Evolutionary conservation across 30 jellyfish, hydroid and myxozoan species (phyloP), one percentile per base, ranked within the genome.

Genomic region (Nemopilema nomurai): DNA sequence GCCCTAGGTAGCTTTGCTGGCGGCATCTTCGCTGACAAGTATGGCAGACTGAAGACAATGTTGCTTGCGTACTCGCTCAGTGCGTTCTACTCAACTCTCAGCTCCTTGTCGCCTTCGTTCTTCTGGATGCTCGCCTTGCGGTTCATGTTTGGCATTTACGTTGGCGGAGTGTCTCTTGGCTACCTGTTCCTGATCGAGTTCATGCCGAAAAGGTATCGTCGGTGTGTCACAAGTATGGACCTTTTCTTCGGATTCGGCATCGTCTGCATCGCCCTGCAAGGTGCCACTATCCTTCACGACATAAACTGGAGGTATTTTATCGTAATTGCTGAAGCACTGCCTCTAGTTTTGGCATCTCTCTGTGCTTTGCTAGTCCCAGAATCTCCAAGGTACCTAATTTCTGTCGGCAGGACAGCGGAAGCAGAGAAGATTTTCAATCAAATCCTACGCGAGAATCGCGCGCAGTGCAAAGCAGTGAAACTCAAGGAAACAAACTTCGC

Each of bases 101-200:
- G 87, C 27, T 70, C 93, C 24, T 74, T 84, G 1, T 70, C 93
- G 22, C 93, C 93, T 49, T 84, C 93, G 1, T 84, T 73, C 69
- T 74, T 67, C 64, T 84, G 93, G 93, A 84, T 84, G 93, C 13
- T 84, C 31, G 70, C 53, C 23, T 29, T 84, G 26, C 82, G 93
- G 3, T 84, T 84, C 87, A 74, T 71, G 70, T 84, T 84, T 49
- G 93, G 93, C 21, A 84, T 84, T 23, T 84, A 72, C 71, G 93
- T 84, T 31, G 93, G 93, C 19, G 93, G 93, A 1, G 93, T 84
- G 4, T 84, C 93, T 1, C 87, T 84, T 18, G 93, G 93, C 1
- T 84, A 84, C 53, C 25, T 84, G 75, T 84, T 84, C 67, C 83
- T 84, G 23, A 84, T 84, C 53, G 93, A 84, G 52, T 84, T 84